These are phyloP conservation scores for Listronotus bonariensis DNA, from an alignment of 1,140 invertebrate genomes.

Conservation along the genomic window DNA sequence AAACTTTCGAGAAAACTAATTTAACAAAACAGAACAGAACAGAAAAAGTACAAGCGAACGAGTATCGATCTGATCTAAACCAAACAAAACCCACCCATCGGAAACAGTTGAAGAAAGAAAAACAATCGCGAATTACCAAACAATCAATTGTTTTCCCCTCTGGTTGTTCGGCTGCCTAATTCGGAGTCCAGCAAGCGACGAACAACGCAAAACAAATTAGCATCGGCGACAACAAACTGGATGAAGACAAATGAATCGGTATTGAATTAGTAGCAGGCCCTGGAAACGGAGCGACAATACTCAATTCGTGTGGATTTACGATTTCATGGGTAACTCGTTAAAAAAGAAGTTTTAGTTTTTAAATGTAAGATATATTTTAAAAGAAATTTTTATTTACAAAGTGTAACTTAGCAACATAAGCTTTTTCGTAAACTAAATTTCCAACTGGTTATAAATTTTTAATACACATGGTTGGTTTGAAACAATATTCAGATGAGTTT, in stretches of 20 bases:
- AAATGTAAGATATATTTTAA: no score
- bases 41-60: not conserved
- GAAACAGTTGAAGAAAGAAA: slow-evolving; percentile 4
- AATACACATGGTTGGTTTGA: no score
- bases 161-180: slow-evolving; percentile 6
- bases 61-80: not conserved
- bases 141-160: not conserved
- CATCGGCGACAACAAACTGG: slow-evolving; percentile 12
- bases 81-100: not conserved
- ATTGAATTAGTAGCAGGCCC: slow-evolving; percentile 4
- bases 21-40: not conserved
- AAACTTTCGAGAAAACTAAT: no score
- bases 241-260: slow-evolving; percentile 23
- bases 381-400: no score
- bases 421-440: no score
- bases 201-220: slow-evolving; percentile 20
- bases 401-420: no score
- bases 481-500: no score
- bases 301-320: not conserved
- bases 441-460: no score
- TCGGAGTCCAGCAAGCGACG: slow-evolving; percentile 7
- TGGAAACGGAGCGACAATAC: no score
- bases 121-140: slow-evolving; percentile 5
- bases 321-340: not conserved
- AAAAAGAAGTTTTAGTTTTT: no score